Percentiles rank a stretch among this genome's conserved stretches.
phyloP scores from a whole-genome alignment of 2,113 vertebrate species.

The Ammodytes dubius region DNA sequence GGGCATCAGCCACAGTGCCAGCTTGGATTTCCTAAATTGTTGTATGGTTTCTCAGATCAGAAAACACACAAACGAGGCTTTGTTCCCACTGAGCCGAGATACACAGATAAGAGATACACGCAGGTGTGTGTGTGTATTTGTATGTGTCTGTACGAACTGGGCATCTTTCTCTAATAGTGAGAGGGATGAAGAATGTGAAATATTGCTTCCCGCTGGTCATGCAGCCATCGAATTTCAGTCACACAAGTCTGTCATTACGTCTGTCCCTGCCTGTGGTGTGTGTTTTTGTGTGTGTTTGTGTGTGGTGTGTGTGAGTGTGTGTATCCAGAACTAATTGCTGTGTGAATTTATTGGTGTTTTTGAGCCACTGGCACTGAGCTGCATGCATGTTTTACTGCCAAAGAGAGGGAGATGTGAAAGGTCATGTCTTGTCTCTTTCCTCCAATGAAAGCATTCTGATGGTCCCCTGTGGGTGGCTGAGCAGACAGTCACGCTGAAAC shows the following conservation, averaged over 20 bases:
- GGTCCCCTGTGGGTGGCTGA: slow-evolving; percentile 13
- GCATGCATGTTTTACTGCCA: slow-evolving; percentile 19
- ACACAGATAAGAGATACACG: not conserved
- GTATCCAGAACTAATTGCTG: not conserved
- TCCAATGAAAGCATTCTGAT: slow-evolving; percentile 41
- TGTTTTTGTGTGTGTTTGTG: slow-evolving; percentile 12
- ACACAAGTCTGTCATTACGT: slow-evolving; percentile 25
- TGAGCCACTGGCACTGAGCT: slow-evolving; percentile 26
- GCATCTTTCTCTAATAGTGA: not conserved
- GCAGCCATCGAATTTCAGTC: slow-evolving; percentile 34
- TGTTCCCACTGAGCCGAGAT: not conserved
- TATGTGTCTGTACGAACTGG: slow-evolving; percentile 6
- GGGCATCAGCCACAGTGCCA: slow-evolving; percentile 19
- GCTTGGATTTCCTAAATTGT: not conserved
- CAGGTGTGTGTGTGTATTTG: not conserved
- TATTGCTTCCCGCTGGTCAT: slow-evolving; percentile 26
- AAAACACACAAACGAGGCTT: slow-evolving; percentile 20
- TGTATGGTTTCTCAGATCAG: slow-evolving; percentile 3
- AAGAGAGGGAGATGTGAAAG: slow-evolving; percentile 39
- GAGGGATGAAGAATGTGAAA: slow-evolving; percentile 51
- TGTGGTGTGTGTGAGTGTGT: slow-evolving; percentile 13
- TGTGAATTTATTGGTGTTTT: slow-evolving; percentile 37
- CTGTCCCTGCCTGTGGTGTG: not conserved
- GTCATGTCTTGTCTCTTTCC: slow-evolving; percentile 37
- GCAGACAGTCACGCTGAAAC: not conserved